Evolutionary conservation across 64 coral and sea anemone species (phyloP).

Genomic region (Stylophora pistillata): DNA sequence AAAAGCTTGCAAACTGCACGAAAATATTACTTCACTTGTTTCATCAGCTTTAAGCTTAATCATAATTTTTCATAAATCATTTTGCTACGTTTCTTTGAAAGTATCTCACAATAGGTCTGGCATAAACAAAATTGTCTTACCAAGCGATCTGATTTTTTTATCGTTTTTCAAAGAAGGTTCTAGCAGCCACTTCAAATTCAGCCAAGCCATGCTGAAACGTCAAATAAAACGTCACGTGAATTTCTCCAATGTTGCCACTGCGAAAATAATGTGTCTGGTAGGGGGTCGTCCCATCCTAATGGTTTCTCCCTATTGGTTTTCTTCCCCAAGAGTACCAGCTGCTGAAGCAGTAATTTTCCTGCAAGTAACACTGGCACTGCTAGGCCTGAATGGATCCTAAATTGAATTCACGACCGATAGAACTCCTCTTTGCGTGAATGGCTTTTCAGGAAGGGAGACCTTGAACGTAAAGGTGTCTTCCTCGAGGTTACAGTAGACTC

Average conservation of each 20-base stretch:
- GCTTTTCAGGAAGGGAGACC: constrained; percentile 47
- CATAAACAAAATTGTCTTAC: too few relatives aligned
- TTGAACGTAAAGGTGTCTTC: constrained; percentile 39
- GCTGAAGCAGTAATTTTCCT: constrained; percentile 47
- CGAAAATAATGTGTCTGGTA: neutral
- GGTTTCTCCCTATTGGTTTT: constrained; percentile 6
- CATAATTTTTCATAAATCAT: neutral
- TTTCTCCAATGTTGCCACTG: constrained; percentile 55
- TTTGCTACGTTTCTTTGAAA: neutral
- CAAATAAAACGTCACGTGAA: constrained; percentile 3
- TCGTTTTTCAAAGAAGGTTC: too few relatives aligned
- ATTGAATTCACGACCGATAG: constrained; percentile 50
- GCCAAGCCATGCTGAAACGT: too few relatives aligned
- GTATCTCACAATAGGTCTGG: constrained; percentile 1
- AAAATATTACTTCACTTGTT: neutral
- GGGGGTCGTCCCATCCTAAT: constrained; percentile 59
- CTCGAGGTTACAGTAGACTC: constrained; percentile 30
- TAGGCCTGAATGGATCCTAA: constrained; percentile 66
- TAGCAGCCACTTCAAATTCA: too few relatives aligned
- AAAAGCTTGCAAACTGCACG: neutral
- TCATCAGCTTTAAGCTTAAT: neutral
- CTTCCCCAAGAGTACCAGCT: constrained; percentile 45
- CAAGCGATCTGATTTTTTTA: too few relatives aligned
- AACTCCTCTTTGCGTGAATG: constrained; percentile 42
- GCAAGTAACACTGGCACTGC: constrained; percentile 42